phyloP scores from a whole-genome alignment of 2,888 invertebrate species.

The Phengaris arion region DNA sequence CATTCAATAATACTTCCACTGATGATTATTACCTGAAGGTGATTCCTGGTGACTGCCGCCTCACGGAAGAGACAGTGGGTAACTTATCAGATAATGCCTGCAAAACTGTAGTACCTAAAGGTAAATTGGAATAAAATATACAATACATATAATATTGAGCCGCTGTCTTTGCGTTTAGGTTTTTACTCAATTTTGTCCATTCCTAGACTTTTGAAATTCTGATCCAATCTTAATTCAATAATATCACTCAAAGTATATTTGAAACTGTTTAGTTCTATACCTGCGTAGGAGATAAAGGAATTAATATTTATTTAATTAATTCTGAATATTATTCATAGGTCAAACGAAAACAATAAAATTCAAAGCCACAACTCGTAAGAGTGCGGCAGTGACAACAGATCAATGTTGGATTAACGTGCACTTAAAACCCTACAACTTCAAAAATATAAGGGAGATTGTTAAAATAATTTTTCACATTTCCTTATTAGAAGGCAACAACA shows the following conservation, averaged over 20 bases:
- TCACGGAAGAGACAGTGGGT: constrained; percentile 51
- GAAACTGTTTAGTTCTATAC: too few relatives aligned
- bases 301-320: neutral
- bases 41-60: constrained; percentile 58
- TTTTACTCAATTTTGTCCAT: too few relatives aligned
- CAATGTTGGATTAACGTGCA: constrained; percentile 57
- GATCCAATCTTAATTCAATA: too few relatives aligned
- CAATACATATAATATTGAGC: too few relatives aligned
- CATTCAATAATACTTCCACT: constrained; percentile 54
- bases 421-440: constrained; percentile 48
- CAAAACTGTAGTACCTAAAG: constrained; percentile 47
- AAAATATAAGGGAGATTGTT: constrained; percentile 49
- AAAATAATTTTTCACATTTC: constrained; percentile 60
- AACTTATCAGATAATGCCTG: constrained; percentile 53
- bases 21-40: constrained; percentile 53
- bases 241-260: too few relatives aligned
- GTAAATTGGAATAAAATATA: constrained; percentile 41
- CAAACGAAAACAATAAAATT: constrained; percentile 49
- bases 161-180: too few relatives aligned
- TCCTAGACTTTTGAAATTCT: too few relatives aligned
- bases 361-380: constrained; percentile 57
- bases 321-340: constrained; percentile 46
- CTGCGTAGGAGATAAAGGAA: too few relatives aligned
- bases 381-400: constrained; percentile 53
- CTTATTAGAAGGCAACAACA: constrained; percentile 40